Conservation (phyloP, 23 tunicate genomes). For the Trididemnum clinides region DNA sequence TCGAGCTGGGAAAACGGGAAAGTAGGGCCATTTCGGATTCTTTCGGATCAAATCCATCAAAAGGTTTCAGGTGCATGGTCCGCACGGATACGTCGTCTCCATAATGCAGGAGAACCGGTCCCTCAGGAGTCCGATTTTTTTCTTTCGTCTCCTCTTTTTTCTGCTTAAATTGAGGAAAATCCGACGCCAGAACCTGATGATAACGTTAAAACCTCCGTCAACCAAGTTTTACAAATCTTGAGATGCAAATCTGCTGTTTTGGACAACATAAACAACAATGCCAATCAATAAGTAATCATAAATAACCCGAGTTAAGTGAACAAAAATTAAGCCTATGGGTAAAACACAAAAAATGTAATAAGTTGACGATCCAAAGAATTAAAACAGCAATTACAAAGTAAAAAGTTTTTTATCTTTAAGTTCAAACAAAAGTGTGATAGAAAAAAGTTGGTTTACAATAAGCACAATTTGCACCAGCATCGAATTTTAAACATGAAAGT, state of each 20-base stretch:
- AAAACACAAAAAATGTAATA: background rate
- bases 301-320: no score
- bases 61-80: conserved; percentile 68
- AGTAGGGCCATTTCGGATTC: conserved; percentile 61
- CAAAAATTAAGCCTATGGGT: background rate
- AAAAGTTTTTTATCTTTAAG: no score
- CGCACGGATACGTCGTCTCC: conserved; percentile 77
- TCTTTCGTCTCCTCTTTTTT: conserved; percentile 32
- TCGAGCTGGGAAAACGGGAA: conserved; percentile 47
- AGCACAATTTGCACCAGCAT: no score
- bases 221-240: no score
- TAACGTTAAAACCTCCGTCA: no score
- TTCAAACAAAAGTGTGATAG: no score
- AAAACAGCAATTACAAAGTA: no score
- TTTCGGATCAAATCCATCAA: conserved; percentile 63
- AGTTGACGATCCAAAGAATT: background rate
- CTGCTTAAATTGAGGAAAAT: conserved; percentile 41
- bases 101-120: conserved; percentile 75
- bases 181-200: conserved; percentile 26
- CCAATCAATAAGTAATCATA: no score
- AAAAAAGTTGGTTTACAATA: no score
- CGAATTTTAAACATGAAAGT: background rate
- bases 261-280: no score
- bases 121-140: conserved; percentile 48
- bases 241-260: no score